Base-by-base conservation (phyloP, 2,888 invertebrate species). In the Rhaphigaster nebulosa region DNA sequence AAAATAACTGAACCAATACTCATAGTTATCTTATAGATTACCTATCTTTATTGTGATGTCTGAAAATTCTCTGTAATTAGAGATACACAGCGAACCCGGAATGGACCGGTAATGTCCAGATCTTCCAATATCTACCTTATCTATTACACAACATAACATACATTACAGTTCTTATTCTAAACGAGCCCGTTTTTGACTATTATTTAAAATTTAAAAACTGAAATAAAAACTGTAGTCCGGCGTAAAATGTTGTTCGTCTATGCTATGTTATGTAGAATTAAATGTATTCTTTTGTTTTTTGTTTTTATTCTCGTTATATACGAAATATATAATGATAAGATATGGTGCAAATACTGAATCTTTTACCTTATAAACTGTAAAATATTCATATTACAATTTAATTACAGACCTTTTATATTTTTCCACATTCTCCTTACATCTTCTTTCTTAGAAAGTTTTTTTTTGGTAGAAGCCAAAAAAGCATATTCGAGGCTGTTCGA, bases 1-100 rank as follows among this genome's bases (percentile, higher is more conserved):
- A 70, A 70, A 70, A 34, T 15, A 70, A 70, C 34, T 70, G 20
- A 70, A 70, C 5, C 18, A 34, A 70, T 70, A 70, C 34, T 70
- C 70, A 70, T 34, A 70, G 70, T 34, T 70, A 70, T 70, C 70
- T 70, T 20, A 15, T 70, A 70, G 70, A 70, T 70, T 70, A 70
- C 70, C 70, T 70, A 70, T 70, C 70, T 70, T 26, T 38, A 70
- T 70, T 70, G 34, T 70, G 34, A 18, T 65, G 65, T 70, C 34
- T 34, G 70, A 70, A 34, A 70, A 34, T 70, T 70, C 70, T 70
- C 34, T 70, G 38, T 20, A 34, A 34, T 60, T 60, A 2, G 60
- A 60, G 26, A 60, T 56, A 26, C 70, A 70, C 18, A 70, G 34
- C 70, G 34, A 34, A 15, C 70, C 70, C 70, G 70, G 70, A 34